Conservation (phyloP, 1,140 invertebrate species). For the Harlomillsia oculata region DNA sequence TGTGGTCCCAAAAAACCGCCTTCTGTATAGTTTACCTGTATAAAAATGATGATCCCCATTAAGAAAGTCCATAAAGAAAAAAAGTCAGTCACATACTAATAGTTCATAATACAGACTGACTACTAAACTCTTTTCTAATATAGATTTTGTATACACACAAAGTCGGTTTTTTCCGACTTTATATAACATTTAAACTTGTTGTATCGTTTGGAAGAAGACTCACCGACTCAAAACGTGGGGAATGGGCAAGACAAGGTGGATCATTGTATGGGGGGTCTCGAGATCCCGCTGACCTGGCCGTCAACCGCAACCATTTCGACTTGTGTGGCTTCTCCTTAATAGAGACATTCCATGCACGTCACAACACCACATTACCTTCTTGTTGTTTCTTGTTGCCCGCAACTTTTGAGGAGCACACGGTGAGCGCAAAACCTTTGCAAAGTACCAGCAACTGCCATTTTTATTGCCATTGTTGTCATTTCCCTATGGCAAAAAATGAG, state of each 20-base stretch:
- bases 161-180: no score
- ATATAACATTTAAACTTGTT: slow-evolving; percentile 23
- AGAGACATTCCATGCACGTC: slow-evolving; percentile 37
- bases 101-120: no score
- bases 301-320: slow-evolving; percentile 36
- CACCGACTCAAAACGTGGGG: slow-evolving; percentile 27
- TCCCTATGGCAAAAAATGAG: no score
- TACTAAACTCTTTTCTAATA: no score
- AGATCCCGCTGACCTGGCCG: slow-evolving; percentile 34
- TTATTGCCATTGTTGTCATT: slow-evolving; percentile 7
- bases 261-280: slow-evolving; percentile 32
- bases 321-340: slow-evolving; percentile 37
- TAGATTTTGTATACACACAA: no score
- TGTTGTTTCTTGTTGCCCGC: no score
- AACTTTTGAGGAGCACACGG: no score
- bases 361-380: slow-evolving; percentile 27
- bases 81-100: no score
- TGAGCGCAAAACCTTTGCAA: no score
- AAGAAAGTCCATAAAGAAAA: no score
- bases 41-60: no score
- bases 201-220: slow-evolving; percentile 11
- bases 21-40: no score
- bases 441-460: slow-evolving; percentile 2
- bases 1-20: background rate
- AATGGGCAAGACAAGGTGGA: slow-evolving; percentile 33